Conservation (phyloP, 2,113 vertebrate genomes). For the Poecile atricapillus region DNA sequence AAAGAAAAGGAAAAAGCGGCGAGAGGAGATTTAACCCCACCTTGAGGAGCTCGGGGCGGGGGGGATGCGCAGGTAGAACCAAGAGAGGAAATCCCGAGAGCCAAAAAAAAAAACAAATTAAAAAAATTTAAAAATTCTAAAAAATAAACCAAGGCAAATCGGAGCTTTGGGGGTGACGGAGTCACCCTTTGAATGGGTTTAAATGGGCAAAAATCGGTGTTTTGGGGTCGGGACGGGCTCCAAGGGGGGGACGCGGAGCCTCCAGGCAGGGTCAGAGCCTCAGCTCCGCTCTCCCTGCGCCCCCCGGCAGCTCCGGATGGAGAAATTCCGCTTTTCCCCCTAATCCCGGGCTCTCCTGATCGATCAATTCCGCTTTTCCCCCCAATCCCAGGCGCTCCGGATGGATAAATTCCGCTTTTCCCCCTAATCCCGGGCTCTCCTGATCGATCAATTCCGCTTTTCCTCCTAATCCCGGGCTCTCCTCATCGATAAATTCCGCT, state of each 20-base stretch:
- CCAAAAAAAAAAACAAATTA: fast-evolving
- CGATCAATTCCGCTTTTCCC: no score
- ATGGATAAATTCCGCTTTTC: no score
- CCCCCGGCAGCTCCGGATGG: no score
- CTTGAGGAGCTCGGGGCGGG: neutral
- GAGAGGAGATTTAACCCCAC: neutral
- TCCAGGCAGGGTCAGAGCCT: neutral
- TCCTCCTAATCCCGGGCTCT: no score
- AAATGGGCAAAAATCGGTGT: neutral
- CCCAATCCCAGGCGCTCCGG: neutral
- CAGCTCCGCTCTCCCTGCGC: neutral
- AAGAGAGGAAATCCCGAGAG: neutral
- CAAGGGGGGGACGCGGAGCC: neutral
- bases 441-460: no score
- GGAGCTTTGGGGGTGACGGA: neutral
- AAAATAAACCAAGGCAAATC: neutral
- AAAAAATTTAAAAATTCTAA: neutral
- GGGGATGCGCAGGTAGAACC: constrained; percentile 3
- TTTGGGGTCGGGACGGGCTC: neutral
- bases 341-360: neutral
- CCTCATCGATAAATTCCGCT: no score
- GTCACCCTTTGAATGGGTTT: fast-evolving
- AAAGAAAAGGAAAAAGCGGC: no score
- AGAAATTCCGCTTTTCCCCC: no score
- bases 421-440: no score